Percentiles rank a stretch among this genome's conserved stretches.
These are phyloP conservation scores for Muscidifurax raptorellus DNA, from an alignment of 1,140 invertebrate species.

Conservation along the genomic window DNA sequence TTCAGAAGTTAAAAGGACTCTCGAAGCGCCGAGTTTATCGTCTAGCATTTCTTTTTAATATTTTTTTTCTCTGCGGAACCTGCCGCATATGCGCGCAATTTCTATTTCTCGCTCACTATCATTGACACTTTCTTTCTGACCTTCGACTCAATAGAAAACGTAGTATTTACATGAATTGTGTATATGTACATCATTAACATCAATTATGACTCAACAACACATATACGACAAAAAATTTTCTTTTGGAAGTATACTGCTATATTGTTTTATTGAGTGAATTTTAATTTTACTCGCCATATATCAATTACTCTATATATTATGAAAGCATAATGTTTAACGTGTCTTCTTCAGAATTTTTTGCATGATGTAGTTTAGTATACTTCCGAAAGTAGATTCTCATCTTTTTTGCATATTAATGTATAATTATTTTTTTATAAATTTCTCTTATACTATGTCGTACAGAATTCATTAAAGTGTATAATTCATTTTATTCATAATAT, in stretches of 20 bases:
- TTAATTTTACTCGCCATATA: background rate
- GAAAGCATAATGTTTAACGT: background rate
- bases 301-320: background rate
- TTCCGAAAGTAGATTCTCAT: background rate
- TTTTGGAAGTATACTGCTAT: background rate
- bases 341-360: background rate
- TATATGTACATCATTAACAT: background rate
- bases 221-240: background rate
- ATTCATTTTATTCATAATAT: slow-evolving; percentile 12
- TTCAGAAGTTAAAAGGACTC: background rate
- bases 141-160: slow-evolving; percentile 27
- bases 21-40: background rate
- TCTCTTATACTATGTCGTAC: background rate
- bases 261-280: background rate
- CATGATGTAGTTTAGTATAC: background rate
- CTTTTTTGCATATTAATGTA: background rate
- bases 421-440: slow-evolving; percentile 6
- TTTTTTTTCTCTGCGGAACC: slow-evolving; percentile 17
- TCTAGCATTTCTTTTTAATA: background rate
- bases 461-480: background rate
- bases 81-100: slow-evolving; percentile 1
- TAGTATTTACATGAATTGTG: slow-evolving; percentile 28
- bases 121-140: slow-evolving; percentile 5
- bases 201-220: slow-evolving; percentile 30
- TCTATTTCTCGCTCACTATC: slow-evolving; percentile 9